Evolutionary conservation across 2,888 invertebrate genomes (phyloP).

Genomic region (Neoitamus cyanurus): DNA sequence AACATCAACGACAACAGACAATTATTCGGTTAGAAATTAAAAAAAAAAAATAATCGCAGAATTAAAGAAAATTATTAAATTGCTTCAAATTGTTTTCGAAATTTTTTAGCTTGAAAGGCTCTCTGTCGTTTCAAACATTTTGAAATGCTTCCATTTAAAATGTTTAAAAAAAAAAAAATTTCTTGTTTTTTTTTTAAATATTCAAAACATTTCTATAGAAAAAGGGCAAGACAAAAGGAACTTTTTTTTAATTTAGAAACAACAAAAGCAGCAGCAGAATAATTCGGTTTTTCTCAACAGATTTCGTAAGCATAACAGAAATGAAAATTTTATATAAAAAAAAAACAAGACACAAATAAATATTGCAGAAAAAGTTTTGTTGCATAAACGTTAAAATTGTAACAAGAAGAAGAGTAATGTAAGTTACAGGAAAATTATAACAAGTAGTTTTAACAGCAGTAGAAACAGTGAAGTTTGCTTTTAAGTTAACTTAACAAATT

Average conservation of each 20-base stretch:
- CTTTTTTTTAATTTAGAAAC: conserved; percentile 22
- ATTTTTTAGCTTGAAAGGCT: too few species aligned
- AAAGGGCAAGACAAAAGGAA: conserved; percentile 4
- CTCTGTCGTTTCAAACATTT: background rate
- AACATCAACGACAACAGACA: conserved; percentile 7
- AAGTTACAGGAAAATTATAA: conserved; percentile 55
- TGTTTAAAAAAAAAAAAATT: background rate
- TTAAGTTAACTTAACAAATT: background rate
- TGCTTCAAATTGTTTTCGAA: too few species aligned
- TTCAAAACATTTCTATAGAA: background rate
- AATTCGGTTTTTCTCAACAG: background rate
- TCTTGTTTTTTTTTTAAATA: background rate
- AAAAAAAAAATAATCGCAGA: background rate
- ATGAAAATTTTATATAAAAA: background rate
- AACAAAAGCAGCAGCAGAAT: conserved; percentile 31
- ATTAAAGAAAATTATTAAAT: background rate
- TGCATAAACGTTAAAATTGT: background rate
- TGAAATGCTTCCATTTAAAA: background rate
- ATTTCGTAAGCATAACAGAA: conserved; percentile 38
- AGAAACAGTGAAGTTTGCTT: background rate
- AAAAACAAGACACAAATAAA: background rate
- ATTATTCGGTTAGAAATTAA: background rate
- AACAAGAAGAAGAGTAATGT: background rate
- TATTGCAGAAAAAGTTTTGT: background rate
- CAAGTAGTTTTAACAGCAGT: background rate